Evolutionary conservation across 1,140 invertebrate genomes (phyloP).

Genomic region (Zaprionus taronus): DNA sequence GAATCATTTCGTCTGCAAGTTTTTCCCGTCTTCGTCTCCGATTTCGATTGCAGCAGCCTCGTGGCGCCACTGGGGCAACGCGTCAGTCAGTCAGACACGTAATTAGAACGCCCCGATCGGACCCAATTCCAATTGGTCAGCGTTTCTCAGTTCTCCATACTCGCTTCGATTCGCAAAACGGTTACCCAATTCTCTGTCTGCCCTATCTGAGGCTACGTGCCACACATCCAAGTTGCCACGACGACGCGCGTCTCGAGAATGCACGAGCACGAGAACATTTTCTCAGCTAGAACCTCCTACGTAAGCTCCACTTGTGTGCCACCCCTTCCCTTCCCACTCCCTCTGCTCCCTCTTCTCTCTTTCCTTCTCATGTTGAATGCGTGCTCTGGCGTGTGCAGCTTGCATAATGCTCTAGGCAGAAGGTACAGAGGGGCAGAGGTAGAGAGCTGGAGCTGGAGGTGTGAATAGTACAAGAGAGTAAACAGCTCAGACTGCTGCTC

Average conservation of each 20-base stretch:
- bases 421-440: too few relatives aligned
- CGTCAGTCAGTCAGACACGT: constrained; percentile 37
- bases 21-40: constrained; percentile 41
- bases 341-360: neutral
- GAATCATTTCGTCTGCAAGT: constrained; percentile 22
- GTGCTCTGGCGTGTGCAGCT: constrained; percentile 19
- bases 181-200: constrained; percentile 62
- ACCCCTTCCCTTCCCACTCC: neutral
- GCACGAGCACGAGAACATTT: constrained; percentile 6
- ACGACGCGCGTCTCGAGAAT: constrained; percentile 4
- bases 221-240: constrained; percentile 5
- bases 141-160: neutral
- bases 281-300: constrained; percentile 5
- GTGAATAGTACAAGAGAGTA: constrained; percentile 18
- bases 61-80: constrained; percentile 52
- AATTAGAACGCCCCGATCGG: constrained; percentile 56
- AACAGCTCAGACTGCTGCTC: neutral
- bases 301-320: neutral
- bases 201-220: constrained; percentile 66
- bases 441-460: neutral
- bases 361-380: neutral
- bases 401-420: neutral
- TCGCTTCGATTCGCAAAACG: constrained; percentile 15
- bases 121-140: constrained; percentile 12
- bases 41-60: constrained; percentile 60